Evolutionary conservation across 2,797 vertebrate species (phyloP).

Genomic region (Pelodytes ibericus): DNA sequence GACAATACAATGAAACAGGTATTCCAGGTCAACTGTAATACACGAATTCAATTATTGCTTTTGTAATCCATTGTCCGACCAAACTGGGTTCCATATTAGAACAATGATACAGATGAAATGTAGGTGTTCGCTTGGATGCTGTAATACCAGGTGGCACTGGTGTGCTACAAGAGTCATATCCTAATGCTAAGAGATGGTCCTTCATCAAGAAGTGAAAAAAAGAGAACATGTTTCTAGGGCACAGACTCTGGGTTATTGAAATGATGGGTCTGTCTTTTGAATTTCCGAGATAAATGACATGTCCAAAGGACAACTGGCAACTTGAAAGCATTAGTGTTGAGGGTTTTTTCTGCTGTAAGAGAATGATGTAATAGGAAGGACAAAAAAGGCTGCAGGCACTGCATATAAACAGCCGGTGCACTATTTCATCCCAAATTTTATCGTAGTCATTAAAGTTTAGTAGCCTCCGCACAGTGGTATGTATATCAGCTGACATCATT

Average conservation of each 20-base stretch:
- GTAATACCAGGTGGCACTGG: slow-evolving; percentile 34
- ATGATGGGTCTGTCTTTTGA: not conserved
- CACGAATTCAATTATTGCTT: slow-evolving; percentile 41
- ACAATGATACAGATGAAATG: slow-evolving; percentile 36
- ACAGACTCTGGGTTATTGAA: slow-evolving; percentile 1
- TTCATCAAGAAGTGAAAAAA: slow-evolving; percentile 1
- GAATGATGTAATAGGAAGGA: not conserved
- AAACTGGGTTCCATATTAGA: slow-evolving; percentile 36
- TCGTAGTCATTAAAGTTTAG: not conserved
- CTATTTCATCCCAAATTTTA: slow-evolving; percentile 6
- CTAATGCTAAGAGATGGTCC: slow-evolving; percentile 41
- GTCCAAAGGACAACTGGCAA: not conserved
- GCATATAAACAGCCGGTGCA: not conserved
- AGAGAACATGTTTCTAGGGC: not conserved
- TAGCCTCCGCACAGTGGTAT: not conserved
- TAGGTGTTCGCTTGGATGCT: slow-evolving; percentile 33
- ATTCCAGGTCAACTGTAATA: slow-evolving; percentile 46
- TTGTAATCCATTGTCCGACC: slow-evolving; percentile 46
- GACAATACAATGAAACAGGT: slow-evolving; percentile 42
- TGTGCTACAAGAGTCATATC: slow-evolving; percentile 27
- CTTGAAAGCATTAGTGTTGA: not conserved
- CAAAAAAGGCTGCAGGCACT: not conserved
- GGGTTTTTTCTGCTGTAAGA: not conserved
- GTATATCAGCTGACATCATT: slow-evolving; percentile 2
- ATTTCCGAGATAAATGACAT: not conserved